Evolutionary conservation across 2,888 invertebrate genomes (phyloP).

Genomic region (Aphidoletes aphidimyza): DNA sequence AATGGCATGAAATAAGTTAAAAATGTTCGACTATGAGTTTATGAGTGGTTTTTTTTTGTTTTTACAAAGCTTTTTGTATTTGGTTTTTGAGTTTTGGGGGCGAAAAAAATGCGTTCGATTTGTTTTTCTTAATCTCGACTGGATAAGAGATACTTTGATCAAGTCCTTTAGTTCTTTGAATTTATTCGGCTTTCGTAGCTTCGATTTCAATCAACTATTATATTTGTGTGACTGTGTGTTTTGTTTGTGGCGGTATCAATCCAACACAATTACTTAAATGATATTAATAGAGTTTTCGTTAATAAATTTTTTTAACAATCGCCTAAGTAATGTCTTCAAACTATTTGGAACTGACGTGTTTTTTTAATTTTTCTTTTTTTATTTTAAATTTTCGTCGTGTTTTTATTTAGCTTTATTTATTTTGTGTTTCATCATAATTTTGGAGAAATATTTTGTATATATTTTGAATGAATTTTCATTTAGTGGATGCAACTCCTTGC

Average conservation of each 20-base stretch:
- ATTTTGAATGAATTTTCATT: no score
- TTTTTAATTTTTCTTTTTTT: not conserved
- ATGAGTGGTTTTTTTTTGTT: not conserved
- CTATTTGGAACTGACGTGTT: not conserved
- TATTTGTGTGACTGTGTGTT: no score
- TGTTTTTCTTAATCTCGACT: not conserved
- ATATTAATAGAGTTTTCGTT: not conserved
- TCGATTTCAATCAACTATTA: no score
- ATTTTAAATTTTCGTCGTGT: not conserved
- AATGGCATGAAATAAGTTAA: not conserved
- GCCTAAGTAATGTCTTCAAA: not conserved
- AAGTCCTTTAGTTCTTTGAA: no score
- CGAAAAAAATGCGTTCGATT: not conserved
- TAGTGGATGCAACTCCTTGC: no score
- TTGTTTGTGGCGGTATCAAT: no score
- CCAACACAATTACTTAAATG: not conserved
- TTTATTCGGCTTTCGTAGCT: no score
- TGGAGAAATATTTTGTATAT: no score
- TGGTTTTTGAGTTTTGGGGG: not conserved
- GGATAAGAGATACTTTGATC: no score
- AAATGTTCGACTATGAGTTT: not conserved
- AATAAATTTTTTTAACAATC: slow-evolving; percentile 43
- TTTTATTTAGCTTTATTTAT: no score
- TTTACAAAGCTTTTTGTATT: slow-evolving; percentile 25
- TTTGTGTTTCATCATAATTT: no score